Evolutionary conservation across 1,140 invertebrate genomes (phyloP), one percentile per base, ranked within the genome.

Genomic region (Cepaea nemoralis): DNA sequence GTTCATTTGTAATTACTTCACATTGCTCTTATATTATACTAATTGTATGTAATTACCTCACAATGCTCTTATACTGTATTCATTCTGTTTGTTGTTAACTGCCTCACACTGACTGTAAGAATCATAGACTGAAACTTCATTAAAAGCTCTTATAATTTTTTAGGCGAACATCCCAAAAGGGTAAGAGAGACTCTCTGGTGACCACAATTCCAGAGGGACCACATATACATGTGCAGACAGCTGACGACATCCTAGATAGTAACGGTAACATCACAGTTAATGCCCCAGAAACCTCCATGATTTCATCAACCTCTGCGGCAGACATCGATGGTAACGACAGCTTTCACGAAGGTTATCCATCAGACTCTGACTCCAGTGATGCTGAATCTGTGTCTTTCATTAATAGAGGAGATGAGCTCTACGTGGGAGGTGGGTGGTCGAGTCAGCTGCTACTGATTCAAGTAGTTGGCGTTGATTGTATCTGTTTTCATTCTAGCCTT

Each of bases 291-390:
- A 37, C 59, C 24, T 31, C 59, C n/a, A 31, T 63, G 31, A 1
- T 63, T 24, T 31, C 42, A 24, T 14, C 75, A 27, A 66, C 75
- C 2, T 31, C 42, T 27, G n/a, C 33, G 31, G 84, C 83, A 33
- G 77, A 84, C 37, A 59, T 37, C 0, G 82, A 76, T 12, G 27
- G n/a, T 45, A 77, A 35, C 24, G 85, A 86, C 24, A 77, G 22
- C 22, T 50, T 80, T n/a, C 83, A 80, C 45, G 27, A 8, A 33
- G 87, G 87, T 14, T 88, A 87, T 80, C 85, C 86, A 82, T 87
- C 87, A 33, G 87, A 89, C 50, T 86, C 88, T 2, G 85, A 86
- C 50, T 86, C 86, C 14, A 88, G 87, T 78, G 87, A 88, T 37
- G 88, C 89, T 55, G 86, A 86, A 45, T 83, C 70, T 63, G 84